A percentile compares a stretch with the other conserved stretches of the same genome.
Conservation (phyloP, 2,888 invertebrate genomes). For the Chromoteleia sp. region DNA sequence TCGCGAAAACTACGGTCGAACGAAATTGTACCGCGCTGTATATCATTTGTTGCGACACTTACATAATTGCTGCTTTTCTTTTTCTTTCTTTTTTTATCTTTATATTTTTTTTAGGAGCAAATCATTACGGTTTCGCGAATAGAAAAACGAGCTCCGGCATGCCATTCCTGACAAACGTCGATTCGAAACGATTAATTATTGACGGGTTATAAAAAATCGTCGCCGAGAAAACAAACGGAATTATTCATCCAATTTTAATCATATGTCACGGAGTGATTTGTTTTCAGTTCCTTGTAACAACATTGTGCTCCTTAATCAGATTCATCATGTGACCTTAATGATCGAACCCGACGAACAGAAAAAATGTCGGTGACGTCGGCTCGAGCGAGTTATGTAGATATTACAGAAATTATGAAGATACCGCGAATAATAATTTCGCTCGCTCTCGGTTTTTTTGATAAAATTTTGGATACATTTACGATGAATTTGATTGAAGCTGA, state of each 20-base stretch:
- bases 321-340: constrained; percentile 45
- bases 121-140: neutral
- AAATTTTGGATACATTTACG: no score
- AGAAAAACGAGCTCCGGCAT: constrained; percentile 29
- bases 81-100: no score
- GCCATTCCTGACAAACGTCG: neutral
- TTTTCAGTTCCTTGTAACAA: constrained; percentile 39
- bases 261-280: constrained; percentile 36
- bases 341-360: neutral
- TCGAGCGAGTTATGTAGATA: neutral
- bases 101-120: no score
- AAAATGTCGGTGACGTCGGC: constrained; percentile 20
- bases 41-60: constrained; percentile 22
- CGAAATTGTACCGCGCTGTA: constrained; percentile 3
- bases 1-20: neutral
- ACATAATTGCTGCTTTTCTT: constrained; percentile 10
- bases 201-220: constrained; percentile 28
- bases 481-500: no score
- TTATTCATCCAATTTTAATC: constrained; percentile 60
- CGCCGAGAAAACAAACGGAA: constrained; percentile 31
- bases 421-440: no score
- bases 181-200: constrained; percentile 39
- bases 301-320: constrained; percentile 41
- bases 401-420: neutral
- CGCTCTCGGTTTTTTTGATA: no score